Percentiles rank a stretch among this genome's conserved stretches.
Evolutionary conservation across 2,797 vertebrate species (phyloP).

Genomic region (Salmo trutta): DNA sequence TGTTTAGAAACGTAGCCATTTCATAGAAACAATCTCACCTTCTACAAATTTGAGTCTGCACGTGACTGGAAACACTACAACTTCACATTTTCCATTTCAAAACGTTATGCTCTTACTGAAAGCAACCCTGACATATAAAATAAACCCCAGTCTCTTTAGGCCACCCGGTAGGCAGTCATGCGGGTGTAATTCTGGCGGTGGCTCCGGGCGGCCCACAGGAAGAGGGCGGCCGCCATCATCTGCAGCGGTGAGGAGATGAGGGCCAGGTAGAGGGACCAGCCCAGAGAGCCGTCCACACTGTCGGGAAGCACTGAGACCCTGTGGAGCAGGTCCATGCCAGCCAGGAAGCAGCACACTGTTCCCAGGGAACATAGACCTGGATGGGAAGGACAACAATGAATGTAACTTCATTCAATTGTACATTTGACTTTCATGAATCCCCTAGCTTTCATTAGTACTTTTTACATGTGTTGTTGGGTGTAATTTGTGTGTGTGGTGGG

Average conservation of each 20-base stretch:
- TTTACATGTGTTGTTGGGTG: too few relatives aligned
- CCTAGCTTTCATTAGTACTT: background rate
- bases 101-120: background rate
- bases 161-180: constrained; percentile 89
- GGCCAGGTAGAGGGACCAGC: constrained; percentile 96
- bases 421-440: background rate
- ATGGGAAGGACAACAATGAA: background rate
- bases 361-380: constrained; percentile 90
- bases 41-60: too few relatives aligned
- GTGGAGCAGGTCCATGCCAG: constrained; percentile 85
- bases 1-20: background rate
- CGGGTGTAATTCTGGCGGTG: constrained; percentile 92
- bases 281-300: constrained; percentile 80
- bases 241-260: constrained; percentile 90
- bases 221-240: too few relatives aligned
- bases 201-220: constrained; percentile 80
- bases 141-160: constrained; percentile 21
- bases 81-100: background rate
- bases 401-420: background rate
- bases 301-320: constrained; percentile 62
- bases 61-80: too few relatives aligned
- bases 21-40: background rate
- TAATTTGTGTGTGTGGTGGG: background rate
- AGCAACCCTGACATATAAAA: background rate
- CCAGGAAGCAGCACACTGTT: constrained; percentile 89